These are phyloP conservation scores for Drosophila ohnishii DNA, from an alignment of 1,140 invertebrate species.

Conservation along the genomic window DNA sequence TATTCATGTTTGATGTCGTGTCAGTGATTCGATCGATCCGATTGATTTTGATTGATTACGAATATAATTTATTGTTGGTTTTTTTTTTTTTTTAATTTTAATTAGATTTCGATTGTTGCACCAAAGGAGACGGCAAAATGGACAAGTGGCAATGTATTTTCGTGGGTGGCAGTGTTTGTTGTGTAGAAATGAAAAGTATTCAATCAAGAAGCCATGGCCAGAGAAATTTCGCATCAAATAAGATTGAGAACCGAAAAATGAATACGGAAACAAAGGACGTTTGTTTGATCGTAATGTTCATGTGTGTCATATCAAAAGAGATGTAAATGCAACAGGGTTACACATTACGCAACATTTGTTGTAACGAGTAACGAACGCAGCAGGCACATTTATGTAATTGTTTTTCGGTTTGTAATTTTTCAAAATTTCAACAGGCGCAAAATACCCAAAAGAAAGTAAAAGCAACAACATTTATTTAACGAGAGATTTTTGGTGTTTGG, in stretches of 20 bases:
- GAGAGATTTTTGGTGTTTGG: constrained; percentile 65
- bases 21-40: constrained; percentile 37
- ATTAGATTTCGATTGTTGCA: constrained; percentile 39
- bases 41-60: constrained; percentile 45
- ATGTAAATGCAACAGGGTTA: constrained; percentile 78
- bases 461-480: constrained; percentile 80
- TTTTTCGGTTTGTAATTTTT: constrained; percentile 45
- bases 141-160: constrained; percentile 70
- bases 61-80: constrained; percentile 22
- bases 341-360: constrained; percentile 73
- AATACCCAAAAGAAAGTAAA: constrained; percentile 66
- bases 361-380: constrained; percentile 79
- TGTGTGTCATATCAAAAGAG: constrained; percentile 63
- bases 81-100: constrained; percentile 3
- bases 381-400: constrained; percentile 74
- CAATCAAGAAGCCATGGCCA: constrained; percentile 72
- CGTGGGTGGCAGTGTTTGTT: constrained; percentile 10
- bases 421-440: constrained; percentile 75
- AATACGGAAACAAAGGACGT: constrained; percentile 48
- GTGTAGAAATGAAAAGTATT: constrained; percentile 38
- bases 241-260: constrained; percentile 42
- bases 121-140: constrained; percentile 81
- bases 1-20: constrained; percentile 41
- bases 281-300: constrained; percentile 56
- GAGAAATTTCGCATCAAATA: constrained; percentile 57